A percentile compares a stretch with the other conserved stretches of the same genome.
Evolutionary conservation across 2,113 vertebrate genomes (phyloP).

Genomic region (Brachyhypopomus gauderio): DNA sequence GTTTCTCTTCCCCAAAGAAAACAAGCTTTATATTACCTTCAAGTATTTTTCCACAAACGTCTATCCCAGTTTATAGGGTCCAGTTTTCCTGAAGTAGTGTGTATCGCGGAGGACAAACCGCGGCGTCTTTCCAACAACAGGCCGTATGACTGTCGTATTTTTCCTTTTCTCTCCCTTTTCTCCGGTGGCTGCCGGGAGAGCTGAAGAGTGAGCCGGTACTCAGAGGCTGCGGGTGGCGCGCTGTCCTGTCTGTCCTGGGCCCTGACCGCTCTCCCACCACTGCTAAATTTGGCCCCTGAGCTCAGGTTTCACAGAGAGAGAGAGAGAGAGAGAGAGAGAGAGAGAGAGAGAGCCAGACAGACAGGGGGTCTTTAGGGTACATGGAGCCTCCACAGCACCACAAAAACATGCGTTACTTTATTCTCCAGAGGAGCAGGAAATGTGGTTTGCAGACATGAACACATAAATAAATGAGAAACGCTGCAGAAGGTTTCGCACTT

Average conservation of each 20-base stretch:
- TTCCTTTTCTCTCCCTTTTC: slow-evolving; percentile 25
- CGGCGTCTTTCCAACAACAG: slow-evolving; percentile 57
- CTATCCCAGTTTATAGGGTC: slow-evolving; percentile 52
- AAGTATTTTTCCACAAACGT: slow-evolving; percentile 50
- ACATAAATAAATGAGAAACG: background rate
- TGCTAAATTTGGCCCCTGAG: slow-evolving; percentile 94
- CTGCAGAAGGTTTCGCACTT: background rate
- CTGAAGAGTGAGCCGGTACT: slow-evolving; percentile 60
- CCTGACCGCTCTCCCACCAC: slow-evolving; percentile 78
- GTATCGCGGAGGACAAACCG: slow-evolving; percentile 48
- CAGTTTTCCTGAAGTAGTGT: slow-evolving; percentile 59
- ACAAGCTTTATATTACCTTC: slow-evolving; percentile 59
- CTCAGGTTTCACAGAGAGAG: slow-evolving; percentile 90
- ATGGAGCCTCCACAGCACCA: slow-evolving; percentile 33
- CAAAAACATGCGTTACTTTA: slow-evolving; percentile 26
- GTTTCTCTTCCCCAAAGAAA: slow-evolving; percentile 4
- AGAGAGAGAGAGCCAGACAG: slow-evolving; percentile 57
- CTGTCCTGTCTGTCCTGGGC: slow-evolving; percentile 83
- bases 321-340: slow-evolving; percentile 69
- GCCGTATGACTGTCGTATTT: background rate
- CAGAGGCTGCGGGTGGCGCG: slow-evolving; percentile 78
- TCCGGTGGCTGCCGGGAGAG: slow-evolving; percentile 53
- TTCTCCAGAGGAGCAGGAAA: slow-evolving; percentile 11
- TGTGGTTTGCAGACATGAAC: slow-evolving; percentile 24
- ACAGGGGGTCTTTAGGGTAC: slow-evolving; percentile 48